Conservation (phyloP, 2,113 vertebrate species). For the Xenopus laevis region DNA sequence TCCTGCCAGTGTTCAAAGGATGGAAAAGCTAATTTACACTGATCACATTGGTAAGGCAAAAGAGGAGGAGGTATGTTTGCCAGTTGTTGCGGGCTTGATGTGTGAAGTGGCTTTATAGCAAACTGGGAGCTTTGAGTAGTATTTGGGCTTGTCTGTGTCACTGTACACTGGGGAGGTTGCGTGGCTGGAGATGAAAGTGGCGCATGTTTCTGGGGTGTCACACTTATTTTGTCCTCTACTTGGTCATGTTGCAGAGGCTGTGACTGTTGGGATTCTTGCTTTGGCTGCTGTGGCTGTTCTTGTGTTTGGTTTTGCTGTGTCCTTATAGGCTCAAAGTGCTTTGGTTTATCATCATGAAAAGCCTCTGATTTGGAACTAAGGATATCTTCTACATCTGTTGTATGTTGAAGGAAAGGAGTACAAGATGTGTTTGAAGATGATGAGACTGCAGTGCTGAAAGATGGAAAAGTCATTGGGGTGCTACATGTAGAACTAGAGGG, state of each 20-base stretch:
- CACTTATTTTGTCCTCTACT: slow-evolving; percentile 76
- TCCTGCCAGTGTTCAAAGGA: slow-evolving; percentile 99
- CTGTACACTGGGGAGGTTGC: slow-evolving; percentile 75
- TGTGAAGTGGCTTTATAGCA: slow-evolving; percentile 82
- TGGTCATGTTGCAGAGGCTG: slow-evolving; percentile 70
- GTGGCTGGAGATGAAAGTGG: slow-evolving; percentile 78
- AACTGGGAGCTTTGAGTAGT: slow-evolving; percentile 85
- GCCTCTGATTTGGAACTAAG: slow-evolving; percentile 70
- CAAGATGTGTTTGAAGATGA: slow-evolving; percentile 72
- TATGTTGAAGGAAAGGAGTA: slow-evolving; percentile 68
- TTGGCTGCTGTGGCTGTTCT: slow-evolving; percentile 85
- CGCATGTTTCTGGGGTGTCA: slow-evolving; percentile 72
- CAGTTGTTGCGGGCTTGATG: slow-evolving; percentile 79
- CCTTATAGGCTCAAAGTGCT: slow-evolving; percentile 80
- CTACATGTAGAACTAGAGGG: slow-evolving; percentile 94
- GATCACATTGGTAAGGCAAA: slow-evolving; percentile 96
- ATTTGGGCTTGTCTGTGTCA: slow-evolving; percentile 83
- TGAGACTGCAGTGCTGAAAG: slow-evolving; percentile 79
- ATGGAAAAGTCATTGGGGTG: slow-evolving; percentile 91
- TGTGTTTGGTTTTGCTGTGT: slow-evolving; percentile 75
- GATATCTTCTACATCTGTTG: slow-evolving; percentile 78
- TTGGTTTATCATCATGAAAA: slow-evolving; percentile 87
- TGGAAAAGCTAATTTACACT: slow-evolving; percentile 95
- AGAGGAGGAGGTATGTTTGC: slow-evolving; percentile 86
- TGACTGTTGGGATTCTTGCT: slow-evolving; percentile 82